These are phyloP conservation scores for Apamea monoglypha DNA, from an alignment of 2,888 invertebrate species.

Conservation along the genomic window DNA sequence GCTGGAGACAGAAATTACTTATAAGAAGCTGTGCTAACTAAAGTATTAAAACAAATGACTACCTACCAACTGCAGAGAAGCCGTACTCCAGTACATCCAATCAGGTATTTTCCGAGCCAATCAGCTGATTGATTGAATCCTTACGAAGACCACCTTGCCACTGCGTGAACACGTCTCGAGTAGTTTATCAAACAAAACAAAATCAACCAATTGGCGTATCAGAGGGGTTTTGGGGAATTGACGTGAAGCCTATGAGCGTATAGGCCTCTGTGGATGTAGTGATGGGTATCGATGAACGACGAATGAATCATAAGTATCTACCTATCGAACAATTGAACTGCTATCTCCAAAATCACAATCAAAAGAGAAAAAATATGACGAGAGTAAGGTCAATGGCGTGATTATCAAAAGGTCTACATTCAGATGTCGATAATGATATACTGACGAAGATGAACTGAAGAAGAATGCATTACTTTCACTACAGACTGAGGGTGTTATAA, in stretches of 20 bases:
- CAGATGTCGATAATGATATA: no score
- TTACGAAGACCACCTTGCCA: constrained; percentile 51
- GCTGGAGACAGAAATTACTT: not conserved
- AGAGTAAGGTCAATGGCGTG: not conserved
- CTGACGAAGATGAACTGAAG: not conserved
- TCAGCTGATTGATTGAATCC: constrained; percentile 65
- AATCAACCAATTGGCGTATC: not conserved
- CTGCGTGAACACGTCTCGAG: not conserved
- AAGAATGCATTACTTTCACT: no score
- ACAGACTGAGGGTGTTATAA: no score
- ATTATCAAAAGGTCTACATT: not conserved
- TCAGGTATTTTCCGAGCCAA: constrained; percentile 63
- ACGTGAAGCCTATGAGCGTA: not conserved
- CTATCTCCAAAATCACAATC: not conserved
- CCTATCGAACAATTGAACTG: not conserved
- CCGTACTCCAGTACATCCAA: constrained; percentile 32
- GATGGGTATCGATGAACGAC: not conserved
- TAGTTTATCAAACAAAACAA: not conserved
- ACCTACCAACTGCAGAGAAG: constrained; percentile 42
- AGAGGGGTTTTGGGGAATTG: not conserved
- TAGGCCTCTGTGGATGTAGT: not conserved
- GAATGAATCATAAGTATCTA: not conserved
- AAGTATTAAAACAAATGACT: constrained; percentile 18
- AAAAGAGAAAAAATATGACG: not conserved
- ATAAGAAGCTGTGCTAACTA: not conserved